These are phyloP conservation scores for Andrena dorsata DNA, from an alignment of 2,888 invertebrate genomes.

Conservation along the genomic window DNA sequence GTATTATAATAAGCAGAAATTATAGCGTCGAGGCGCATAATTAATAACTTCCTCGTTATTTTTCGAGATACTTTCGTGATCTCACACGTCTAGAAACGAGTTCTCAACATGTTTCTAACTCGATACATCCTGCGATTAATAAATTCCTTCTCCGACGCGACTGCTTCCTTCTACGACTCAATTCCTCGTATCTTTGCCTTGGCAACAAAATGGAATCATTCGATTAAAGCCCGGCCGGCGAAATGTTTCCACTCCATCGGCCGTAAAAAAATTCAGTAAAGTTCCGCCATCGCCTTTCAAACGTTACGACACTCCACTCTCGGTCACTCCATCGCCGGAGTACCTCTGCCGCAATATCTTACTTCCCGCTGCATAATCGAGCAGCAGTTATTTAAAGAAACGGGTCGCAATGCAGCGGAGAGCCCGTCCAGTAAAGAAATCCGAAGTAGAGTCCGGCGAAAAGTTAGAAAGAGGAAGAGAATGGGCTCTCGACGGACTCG, in stretches of 20 bases:
- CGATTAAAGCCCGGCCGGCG: not conserved
- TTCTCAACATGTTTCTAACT: slow-evolving; percentile 25
- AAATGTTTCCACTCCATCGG: not conserved
- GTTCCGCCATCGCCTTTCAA: too few species aligned
- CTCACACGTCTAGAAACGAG: slow-evolving; percentile 32
- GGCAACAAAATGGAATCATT: too few species aligned
- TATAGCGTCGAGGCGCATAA: slow-evolving; percentile 42
- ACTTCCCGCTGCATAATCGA: too few species aligned
- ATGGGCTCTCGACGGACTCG: not conserved
- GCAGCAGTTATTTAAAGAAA: too few species aligned
- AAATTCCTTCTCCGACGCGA: not conserved
- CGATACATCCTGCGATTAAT: slow-evolving; percentile 24
- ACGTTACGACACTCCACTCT: too few species aligned
- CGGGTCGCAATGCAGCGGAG: too few species aligned
- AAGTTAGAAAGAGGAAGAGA: not conserved
- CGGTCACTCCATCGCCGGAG: too few species aligned
- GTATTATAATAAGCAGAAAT: slow-evolving; percentile 40
- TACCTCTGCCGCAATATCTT: too few species aligned
- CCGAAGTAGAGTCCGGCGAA: not conserved
- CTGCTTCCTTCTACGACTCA: not conserved
- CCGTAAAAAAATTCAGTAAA: too few species aligned
- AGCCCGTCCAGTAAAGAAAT: not conserved
- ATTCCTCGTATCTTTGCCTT: not conserved
- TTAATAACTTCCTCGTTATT: slow-evolving; percentile 49
- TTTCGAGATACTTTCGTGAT: slow-evolving; percentile 23